phyloP scores from a whole-genome alignment of 2,113 vertebrate species.

The Lucifuga dentata region DNA sequence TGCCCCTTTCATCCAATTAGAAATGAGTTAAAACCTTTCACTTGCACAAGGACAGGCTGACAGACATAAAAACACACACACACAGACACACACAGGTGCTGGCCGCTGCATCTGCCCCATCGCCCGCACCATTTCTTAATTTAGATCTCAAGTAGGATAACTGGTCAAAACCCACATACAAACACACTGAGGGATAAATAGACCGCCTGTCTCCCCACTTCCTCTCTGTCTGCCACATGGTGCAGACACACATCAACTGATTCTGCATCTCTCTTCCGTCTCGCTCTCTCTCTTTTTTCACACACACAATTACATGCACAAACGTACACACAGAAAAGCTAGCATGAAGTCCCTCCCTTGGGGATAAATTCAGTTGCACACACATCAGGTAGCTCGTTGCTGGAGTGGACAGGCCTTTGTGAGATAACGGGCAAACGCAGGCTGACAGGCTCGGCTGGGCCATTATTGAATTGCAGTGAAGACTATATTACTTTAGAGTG shows the following conservation, averaged over 20 bases:
- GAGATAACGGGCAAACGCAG: constrained; percentile 96
- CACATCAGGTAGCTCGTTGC: constrained; percentile 72
- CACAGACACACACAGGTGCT: constrained; percentile 33
- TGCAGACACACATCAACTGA: constrained; percentile 79
- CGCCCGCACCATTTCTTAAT: constrained; percentile 79
- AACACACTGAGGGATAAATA: constrained; percentile 77
- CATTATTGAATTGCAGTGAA: constrained; percentile 98
- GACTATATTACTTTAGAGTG: constrained; percentile 98
- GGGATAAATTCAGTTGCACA: constrained; percentile 58
- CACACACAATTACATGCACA: constrained; percentile 46
- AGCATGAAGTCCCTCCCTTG: constrained; percentile 39
- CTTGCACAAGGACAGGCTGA: constrained; percentile 65
- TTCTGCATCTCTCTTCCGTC: constrained; percentile 69
- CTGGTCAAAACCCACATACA: constrained; percentile 78
- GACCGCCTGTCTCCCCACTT: constrained; percentile 62
- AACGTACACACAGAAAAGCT: constrained; percentile 32
- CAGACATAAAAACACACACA: constrained; percentile 45
- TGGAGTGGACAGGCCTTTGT: constrained; percentile 84
- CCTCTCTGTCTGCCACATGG: constrained; percentile 70
- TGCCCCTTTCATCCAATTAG: constrained; percentile 82
- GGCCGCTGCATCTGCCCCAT: constrained; percentile 69
- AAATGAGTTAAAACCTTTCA: constrained; percentile 76
- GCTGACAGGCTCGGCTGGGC: constrained; percentile 94
- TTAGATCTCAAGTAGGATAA: constrained; percentile 84
- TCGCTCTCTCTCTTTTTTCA: constrained; percentile 33